Evolutionary conservation across 2,888 invertebrate species (phyloP), one percentile per base, ranked within the genome.

Genomic region (Hyposoter didymator): DNA sequence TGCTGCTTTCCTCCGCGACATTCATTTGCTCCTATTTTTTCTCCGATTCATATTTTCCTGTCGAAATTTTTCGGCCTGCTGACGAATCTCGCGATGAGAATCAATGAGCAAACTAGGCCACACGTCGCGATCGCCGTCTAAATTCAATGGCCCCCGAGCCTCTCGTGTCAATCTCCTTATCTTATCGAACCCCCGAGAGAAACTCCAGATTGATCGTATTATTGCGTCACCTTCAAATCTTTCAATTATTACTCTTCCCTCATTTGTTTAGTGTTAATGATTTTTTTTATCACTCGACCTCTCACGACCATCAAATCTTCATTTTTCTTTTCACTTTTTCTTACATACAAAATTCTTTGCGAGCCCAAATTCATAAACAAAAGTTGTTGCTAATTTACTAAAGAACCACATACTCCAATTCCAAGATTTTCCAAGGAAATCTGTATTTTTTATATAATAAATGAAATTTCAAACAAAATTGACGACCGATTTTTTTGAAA

Each of bases 91-190:
- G n/a, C n/a, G 19, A 8, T 2, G 22, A 12, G 22, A 55, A 22
- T 52, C 52, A 19, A 52, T 22, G 22, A 55, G 22, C 22, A 4
- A 22, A 55, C 22, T 12, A 28, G 55, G 19, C 1, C 19, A 55
- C 19, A 55, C 10, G 10, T 22, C 5, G 35, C 2, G 55, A 55
- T 19, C 52, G 19, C 1, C 19, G 7, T 19, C 10, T 28, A 28
- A 28, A 59, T 59, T 59, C 59, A 59, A 14, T 28, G 35, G 14
- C 45, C 55, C 45, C 55, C 43, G 55, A 78, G 74, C 70, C 74
- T 78, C 78, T 59, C 55, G 73, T 84, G 82, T 83, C 79, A 76
- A 84, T 78, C 69, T 62, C 67, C 49, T 85, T 84, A 85, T 85
- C 85, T 85, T 85, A 85, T 85, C 85, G 55, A 72, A 45, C 28